Conservation (phyloP, 2,113 vertebrate species). For the Heloderma charlesbogerti region DNA sequence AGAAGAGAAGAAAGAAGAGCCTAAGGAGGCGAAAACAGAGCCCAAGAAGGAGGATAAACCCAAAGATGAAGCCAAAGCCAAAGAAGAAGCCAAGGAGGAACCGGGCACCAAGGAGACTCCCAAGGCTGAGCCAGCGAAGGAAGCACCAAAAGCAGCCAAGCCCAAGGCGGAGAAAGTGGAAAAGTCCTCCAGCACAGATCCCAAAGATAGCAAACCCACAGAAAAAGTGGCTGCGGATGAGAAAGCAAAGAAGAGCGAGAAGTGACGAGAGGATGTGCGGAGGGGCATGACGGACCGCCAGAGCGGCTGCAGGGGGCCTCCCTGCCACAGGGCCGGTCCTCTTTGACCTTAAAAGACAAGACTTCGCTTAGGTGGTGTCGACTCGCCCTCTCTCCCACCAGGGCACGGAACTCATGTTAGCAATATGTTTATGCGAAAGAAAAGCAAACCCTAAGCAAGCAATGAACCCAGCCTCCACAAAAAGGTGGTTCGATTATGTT, state of each 20-base stretch:
- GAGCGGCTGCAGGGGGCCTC: slow-evolving; percentile 54
- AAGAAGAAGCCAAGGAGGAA: slow-evolving; percentile 58
- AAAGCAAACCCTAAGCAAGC: slow-evolving; percentile 15
- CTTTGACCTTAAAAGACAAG: slow-evolving; percentile 16
- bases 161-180: slow-evolving; percentile 77
- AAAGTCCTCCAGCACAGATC: slow-evolving; percentile 84
- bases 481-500: slow-evolving; percentile 70
- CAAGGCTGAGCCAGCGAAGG: slow-evolving; percentile 45
- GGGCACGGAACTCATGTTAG: slow-evolving; percentile 67
- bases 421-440: slow-evolving; percentile 60
- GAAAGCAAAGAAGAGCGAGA: slow-evolving; percentile 78
- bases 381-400: neutral
- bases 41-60: slow-evolving; percentile 65
- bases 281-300: slow-evolving; percentile 11
- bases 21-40: slow-evolving; percentile 59
- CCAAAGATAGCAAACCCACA: slow-evolving; percentile 75
- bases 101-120: slow-evolving; percentile 50
- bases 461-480: slow-evolving; percentile 20
- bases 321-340: neutral
- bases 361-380: slow-evolving; percentile 49
- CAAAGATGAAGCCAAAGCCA: slow-evolving; percentile 75
- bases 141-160: slow-evolving; percentile 49
- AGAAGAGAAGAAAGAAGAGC: slow-evolving; percentile 46
- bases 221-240: slow-evolving; percentile 67
- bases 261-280: slow-evolving; percentile 39